Conservation (phyloP, 2,113 vertebrate genomes). For the Puma concolor region DNA sequence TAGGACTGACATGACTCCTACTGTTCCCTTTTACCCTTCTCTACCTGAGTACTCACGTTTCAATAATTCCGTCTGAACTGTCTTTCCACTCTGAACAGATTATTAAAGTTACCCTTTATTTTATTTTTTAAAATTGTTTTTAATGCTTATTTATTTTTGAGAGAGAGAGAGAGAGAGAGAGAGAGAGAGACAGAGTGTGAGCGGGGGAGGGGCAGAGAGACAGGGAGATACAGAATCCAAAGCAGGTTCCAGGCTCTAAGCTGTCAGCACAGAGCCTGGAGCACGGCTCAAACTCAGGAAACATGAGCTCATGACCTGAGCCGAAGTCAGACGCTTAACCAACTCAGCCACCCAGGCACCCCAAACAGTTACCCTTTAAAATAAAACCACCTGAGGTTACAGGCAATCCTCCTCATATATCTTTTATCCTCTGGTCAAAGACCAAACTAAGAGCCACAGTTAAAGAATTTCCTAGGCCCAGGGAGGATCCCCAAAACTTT, state of each 20-base stretch:
- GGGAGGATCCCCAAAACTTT: background rate
- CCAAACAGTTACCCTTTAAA: background rate
- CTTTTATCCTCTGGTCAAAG: background rate
- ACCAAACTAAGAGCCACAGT: background rate
- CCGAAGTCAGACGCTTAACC: no score
- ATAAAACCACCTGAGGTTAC: background rate
- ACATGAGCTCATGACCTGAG: no score
- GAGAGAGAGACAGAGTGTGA: no score
- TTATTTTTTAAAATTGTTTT: no score
- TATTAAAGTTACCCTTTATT: background rate
- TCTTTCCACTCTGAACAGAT: background rate
- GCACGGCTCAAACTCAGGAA: no score
- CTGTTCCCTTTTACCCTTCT: background rate
- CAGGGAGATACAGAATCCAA: no score
- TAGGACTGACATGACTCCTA: background rate
- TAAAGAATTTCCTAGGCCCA: background rate
- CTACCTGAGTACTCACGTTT: background rate
- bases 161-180: no score
- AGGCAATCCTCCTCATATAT: background rate
- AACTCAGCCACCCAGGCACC: no score
- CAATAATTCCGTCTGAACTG: background rate
- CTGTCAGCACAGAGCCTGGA: no score
- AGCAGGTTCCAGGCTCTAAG: no score
- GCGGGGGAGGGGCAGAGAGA: no score
- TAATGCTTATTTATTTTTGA: no score